Conservation (phyloP, 2,888 invertebrate species). For the Parnassius mnemosyne region DNA sequence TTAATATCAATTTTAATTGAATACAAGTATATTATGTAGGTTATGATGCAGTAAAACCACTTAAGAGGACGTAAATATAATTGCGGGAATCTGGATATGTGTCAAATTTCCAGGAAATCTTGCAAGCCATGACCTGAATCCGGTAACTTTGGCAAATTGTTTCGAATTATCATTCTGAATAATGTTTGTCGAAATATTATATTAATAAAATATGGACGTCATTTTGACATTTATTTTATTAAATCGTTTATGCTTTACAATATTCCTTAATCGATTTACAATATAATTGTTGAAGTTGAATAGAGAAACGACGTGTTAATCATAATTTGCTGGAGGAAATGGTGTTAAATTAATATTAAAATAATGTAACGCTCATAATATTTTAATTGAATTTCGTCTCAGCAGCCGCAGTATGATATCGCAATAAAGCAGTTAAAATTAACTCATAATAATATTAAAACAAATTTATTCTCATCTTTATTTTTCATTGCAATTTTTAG, state of each 20-base stretch:
- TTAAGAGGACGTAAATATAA: slow-evolving; percentile 8
- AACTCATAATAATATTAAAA: slow-evolving; percentile 1
- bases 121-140: slow-evolving; percentile 16
- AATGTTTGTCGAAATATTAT: slow-evolving; percentile 4
- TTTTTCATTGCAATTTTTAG: slow-evolving; percentile 20
- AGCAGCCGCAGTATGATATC: slow-evolving; percentile 22
- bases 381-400: slow-evolving; percentile 21
- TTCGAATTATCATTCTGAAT: background rate
- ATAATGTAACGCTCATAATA: slow-evolving; percentile 7
- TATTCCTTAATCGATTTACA: slow-evolving; percentile 16
- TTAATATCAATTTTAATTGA: slow-evolving; percentile 22
- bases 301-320: slow-evolving; percentile 16
- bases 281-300: slow-evolving; percentile 21
- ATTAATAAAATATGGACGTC: slow-evolving; percentile 17
- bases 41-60: slow-evolving; percentile 5
- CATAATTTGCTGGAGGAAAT: slow-evolving; percentile 12
- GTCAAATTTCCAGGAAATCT: slow-evolving; percentile 21
- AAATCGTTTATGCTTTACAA: slow-evolving; percentile 8
- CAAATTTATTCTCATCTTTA: slow-evolving; percentile 16
- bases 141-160: background rate
- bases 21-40: background rate
- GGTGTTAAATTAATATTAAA: slow-evolving; percentile 6
- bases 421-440: slow-evolving; percentile 17
- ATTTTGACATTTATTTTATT: slow-evolving; percentile 14
- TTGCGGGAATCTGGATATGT: slow-evolving; percentile 2